Percentiles rank a stretch among this genome's conserved stretches.
phyloP scores from a whole-genome alignment of 2,797 vertebrate genomes.

The Parambassis ranga region DNA sequence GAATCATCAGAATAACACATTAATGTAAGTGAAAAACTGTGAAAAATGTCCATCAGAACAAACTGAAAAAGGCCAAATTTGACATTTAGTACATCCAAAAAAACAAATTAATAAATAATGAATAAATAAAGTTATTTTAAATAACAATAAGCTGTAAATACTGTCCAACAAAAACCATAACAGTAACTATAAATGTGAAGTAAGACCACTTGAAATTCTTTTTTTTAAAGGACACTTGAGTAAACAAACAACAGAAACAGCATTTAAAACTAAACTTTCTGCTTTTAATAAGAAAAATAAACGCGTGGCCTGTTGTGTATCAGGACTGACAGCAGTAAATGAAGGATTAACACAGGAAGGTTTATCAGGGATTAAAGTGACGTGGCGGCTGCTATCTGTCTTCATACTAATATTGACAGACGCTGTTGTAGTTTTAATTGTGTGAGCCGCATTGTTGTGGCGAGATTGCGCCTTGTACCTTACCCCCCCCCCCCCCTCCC shows the following conservation, averaged over 20 bases:
- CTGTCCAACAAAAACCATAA: no score
- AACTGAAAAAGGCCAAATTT: no score
- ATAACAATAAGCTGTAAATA: no score
- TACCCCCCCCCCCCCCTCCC: not conserved
- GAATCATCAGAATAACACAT: no score
- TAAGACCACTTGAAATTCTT: not conserved
- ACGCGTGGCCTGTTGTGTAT: conserved; percentile 5
- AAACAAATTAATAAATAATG: no score
- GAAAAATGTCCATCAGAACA: no score
- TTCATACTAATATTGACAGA: conserved; percentile 62
- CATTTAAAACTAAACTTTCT: conserved; percentile 15
- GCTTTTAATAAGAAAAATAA: conserved; percentile 25
- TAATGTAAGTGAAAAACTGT: no score
- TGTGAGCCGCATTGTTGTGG: conserved; percentile 57
- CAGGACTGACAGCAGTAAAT: conserved; percentile 36
- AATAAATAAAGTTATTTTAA: no score
- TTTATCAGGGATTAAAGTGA: conserved; percentile 72
- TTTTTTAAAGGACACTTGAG: not conserved
- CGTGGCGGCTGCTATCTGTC: conserved; percentile 59
- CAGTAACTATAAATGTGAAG: not conserved
- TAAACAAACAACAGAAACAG: not conserved
- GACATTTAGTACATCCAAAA: no score
- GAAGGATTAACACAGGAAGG: conserved; percentile 61
- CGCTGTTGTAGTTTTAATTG: conserved; percentile 65
- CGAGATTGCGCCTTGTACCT: conserved; percentile 52